Percentiles rank a stretch among this genome's conserved stretches.
Evolutionary conservation across 2,888 invertebrate species (phyloP).

Genomic region (Chironomus riparius): DNA sequence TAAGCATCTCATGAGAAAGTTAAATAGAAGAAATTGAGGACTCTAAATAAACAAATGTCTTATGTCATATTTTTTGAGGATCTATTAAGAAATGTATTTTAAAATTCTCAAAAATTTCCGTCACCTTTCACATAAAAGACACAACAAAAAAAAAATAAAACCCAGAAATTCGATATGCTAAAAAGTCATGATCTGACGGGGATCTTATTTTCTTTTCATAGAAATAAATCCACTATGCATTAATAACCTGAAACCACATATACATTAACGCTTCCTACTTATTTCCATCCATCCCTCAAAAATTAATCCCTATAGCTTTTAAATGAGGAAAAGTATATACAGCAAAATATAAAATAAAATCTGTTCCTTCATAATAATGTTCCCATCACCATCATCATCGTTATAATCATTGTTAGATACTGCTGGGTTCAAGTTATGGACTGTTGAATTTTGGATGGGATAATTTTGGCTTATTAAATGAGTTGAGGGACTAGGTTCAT

Average conservation of each 20-base stretch:
- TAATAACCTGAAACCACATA: neutral
- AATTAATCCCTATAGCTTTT: conserved; percentile 5
- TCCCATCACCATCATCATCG: neutral
- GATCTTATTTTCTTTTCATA: neutral
- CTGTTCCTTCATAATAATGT: neutral
- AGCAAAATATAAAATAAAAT: neutral
- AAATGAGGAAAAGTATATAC: neutral
- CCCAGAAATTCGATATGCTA: neutral
- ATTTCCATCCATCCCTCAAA: conserved; percentile 2
- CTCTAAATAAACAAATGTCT: neutral
- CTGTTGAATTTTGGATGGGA: neutral
- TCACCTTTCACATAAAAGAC: neutral
- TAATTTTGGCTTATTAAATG: no score
- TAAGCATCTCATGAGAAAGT: conserved; percentile 16
- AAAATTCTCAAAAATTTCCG: neutral
- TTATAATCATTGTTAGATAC: neutral
- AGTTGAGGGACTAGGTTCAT: no score
- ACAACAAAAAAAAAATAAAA: neutral
- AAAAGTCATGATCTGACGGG: neutral
- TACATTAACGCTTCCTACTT: conserved; percentile 8
- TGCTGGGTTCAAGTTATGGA: neutral
- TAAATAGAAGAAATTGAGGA: conserved; percentile 8
- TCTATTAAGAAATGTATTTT: neutral
- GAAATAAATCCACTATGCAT: neutral
- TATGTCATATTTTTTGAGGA: conserved; percentile 4